Conservation (phyloP, 2,113 vertebrate species). For the Platysternon megacephalum region DNA sequence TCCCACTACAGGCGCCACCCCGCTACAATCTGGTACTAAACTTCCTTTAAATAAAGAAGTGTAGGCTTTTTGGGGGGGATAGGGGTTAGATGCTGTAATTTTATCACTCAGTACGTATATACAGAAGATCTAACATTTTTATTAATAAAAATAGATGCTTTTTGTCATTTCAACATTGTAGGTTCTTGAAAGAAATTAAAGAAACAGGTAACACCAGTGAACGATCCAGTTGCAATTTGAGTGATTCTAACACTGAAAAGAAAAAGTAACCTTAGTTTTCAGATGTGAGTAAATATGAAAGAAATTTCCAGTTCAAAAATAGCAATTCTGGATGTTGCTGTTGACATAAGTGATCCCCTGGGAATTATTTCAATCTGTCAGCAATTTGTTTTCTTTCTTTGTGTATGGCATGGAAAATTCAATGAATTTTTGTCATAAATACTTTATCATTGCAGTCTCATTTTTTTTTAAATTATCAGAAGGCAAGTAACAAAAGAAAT, state of each 20-base stretch:
- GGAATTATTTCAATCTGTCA: conserved; percentile 75
- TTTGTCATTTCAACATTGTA: neutral
- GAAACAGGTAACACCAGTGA: neutral
- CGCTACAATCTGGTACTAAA: too few species aligned
- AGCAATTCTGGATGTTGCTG: conserved; percentile 56
- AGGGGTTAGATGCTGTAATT: neutral
- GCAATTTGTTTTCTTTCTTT: conserved; percentile 67
- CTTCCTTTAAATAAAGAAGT: neutral
- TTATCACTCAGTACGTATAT: neutral
- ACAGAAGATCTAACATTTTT: neutral
- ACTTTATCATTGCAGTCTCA: conserved; percentile 6
- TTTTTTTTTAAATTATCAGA: conserved; percentile 40
- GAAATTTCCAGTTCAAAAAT: conserved; percentile 51
- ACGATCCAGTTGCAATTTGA: neutral
- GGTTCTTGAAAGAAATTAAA: neutral
- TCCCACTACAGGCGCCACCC: too few species aligned
- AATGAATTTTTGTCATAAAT: neutral
- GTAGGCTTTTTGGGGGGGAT: neutral
- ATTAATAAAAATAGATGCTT: neutral
- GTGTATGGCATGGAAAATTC: conserved; percentile 40
- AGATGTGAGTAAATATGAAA: conserved; percentile 43
- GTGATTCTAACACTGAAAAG: neutral
- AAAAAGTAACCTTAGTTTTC: conserved; percentile 30
- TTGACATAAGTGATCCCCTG: conserved; percentile 39
- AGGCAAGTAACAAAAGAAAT: conserved; percentile 63